Conservation (phyloP, 2,113 vertebrate species). For the Rhynchomys soricoides region DNA sequence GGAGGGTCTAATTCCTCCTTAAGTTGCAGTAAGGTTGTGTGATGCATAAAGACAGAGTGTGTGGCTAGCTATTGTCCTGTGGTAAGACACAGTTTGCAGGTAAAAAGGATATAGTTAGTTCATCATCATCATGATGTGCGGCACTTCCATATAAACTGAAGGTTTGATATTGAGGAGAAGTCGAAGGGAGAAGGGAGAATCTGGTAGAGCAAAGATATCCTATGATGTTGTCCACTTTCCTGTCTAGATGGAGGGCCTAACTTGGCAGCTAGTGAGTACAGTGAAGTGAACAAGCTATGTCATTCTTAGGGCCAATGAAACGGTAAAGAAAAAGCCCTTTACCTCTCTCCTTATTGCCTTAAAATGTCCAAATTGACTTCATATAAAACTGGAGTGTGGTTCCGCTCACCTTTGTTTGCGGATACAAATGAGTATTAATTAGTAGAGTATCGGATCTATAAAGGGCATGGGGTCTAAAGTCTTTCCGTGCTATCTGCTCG, state of each 20-base stretch:
- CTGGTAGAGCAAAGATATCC: background rate
- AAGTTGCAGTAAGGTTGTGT: background rate
- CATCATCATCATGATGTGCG: too few species aligned
- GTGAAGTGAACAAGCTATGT: background rate
- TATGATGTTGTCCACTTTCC: accelerated
- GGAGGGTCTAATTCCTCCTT: background rate
- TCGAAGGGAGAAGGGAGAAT: background rate
- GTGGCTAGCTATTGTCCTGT: background rate
- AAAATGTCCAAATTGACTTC: background rate
- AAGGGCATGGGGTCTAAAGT: background rate
- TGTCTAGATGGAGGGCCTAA: background rate
- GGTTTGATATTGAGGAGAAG: background rate
- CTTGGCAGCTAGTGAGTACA: background rate
- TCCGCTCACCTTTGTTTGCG: background rate
- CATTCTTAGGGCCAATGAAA: background rate
- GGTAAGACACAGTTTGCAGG: background rate
- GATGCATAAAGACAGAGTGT: background rate
- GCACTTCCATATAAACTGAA: background rate
- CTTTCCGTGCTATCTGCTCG: background rate
- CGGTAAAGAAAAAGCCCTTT: background rate
- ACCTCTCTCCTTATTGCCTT: background rate
- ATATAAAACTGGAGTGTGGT: background rate
- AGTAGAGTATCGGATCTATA: background rate
- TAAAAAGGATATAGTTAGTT: accelerated
- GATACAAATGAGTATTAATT: background rate